Base-by-base conservation (phyloP, 2,888 invertebrate genomes). In the Lathronympha strigana region DNA sequence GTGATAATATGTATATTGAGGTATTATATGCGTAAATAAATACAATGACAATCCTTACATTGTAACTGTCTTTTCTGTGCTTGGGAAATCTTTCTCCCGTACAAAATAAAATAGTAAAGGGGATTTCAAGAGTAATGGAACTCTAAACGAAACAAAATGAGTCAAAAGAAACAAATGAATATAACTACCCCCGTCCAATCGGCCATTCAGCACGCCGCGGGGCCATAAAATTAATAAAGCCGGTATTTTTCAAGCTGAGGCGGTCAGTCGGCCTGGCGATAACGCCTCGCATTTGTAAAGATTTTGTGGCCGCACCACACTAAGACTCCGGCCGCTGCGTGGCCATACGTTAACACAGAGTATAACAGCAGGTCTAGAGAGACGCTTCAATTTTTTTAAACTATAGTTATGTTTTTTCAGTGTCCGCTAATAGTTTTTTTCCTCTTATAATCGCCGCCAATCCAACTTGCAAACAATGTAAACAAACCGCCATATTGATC, bases 181-280 rank as follows among this genome's bases (percentile, higher is more conserved):
- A 67, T 54, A 54, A 67, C 54, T 54, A 64, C 73, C 70, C 73
- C 76, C 72, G 77, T 75, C 82, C 89, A 88, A 91, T 90, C 90
- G 86, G 75, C 86, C 87, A 91, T 90, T 90, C 91, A 87, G 88
- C 90, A 89, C 91, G 90, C 86, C 85, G 89, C 86, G 75, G 70
- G 84, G 84, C 87, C 88, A 90, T 92, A 90, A 92, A 90, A 90
- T 91, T 91, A 89, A 90, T 90, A 91, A 92, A 90, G 88, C 90
- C 90, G 89, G 90, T 88, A 92, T 92, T 92, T 92, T 92, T 92
- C 91, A 92, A 86, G 83, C 88, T 88, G 88, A 88, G 88, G 81
- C 87, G 89, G 90, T 91, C 91, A 90, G 90, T 90, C 90, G 90
- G 87, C 76, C 86, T 79, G 80, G 79, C 89, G 91, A 91, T 92